A percentile compares a stretch with the other conserved stretches of the same genome.
Evolutionary conservation across 2,113 vertebrate species (phyloP).

Genomic region (Cyanoramphus novaezelandiae): DNA sequence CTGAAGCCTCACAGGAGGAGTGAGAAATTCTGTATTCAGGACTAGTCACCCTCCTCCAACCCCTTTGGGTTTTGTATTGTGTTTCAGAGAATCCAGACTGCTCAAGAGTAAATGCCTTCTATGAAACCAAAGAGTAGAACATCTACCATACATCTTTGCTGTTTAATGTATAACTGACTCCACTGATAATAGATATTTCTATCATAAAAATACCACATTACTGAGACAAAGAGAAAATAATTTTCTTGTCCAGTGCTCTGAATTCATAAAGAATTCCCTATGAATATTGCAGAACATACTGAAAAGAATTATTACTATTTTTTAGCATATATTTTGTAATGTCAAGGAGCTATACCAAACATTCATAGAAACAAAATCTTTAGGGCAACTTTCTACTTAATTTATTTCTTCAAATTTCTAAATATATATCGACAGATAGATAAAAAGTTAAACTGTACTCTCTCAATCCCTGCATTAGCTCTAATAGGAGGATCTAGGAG

Average conservation of each 20-base stretch:
- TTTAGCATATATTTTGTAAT: background rate
- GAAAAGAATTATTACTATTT: background rate
- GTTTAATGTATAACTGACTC: background rate
- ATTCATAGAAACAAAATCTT: background rate
- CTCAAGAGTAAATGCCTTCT: background rate
- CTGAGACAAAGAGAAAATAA: background rate
- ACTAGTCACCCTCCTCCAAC: background rate
- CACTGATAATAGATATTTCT: background rate
- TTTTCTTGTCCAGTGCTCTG: background rate
- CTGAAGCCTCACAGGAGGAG: background rate
- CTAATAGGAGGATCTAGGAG: background rate
- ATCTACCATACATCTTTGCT: background rate
- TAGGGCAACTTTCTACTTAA: background rate
- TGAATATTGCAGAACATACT: background rate
- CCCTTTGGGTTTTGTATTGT: background rate
- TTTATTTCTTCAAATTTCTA: background rate
- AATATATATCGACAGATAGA: background rate
- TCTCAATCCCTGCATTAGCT: background rate
- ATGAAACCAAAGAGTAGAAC: background rate
- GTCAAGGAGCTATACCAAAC: background rate
- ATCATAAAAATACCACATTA: background rate
- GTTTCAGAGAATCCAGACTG: background rate
- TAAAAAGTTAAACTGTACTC: constrained; percentile 1
- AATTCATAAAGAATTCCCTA: background rate
- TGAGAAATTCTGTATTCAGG: background rate